These are phyloP conservation scores for Gorsachius magnificus DNA, from an alignment of 2,797 vertebrate genomes.

Conservation along the genomic window DNA sequence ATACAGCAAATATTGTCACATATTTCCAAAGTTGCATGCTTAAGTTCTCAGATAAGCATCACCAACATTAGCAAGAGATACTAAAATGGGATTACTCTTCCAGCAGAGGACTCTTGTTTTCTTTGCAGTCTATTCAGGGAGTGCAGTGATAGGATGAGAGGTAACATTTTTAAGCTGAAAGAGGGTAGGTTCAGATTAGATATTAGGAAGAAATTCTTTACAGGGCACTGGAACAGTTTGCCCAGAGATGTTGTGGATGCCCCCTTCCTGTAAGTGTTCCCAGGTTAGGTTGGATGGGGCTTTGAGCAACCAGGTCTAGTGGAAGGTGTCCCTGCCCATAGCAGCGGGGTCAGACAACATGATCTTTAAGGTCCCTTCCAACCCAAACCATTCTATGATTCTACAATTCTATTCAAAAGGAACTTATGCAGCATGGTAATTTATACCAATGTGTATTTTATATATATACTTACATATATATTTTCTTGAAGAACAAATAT, in stretches of 20 bases:
- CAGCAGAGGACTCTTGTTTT: background rate
- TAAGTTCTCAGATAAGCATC: background rate
- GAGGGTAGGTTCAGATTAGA: background rate
- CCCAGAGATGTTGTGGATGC: background rate
- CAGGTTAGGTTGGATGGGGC: background rate
- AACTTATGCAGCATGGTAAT: background rate
- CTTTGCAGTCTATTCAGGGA: background rate
- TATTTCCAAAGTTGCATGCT: background rate
- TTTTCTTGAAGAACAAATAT: background rate
- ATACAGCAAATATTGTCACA: background rate
- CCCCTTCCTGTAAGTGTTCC: background rate
- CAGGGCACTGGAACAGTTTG: background rate
- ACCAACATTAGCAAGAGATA: background rate
- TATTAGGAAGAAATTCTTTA: background rate
- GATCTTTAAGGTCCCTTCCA: background rate
- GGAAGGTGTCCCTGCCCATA: background rate
- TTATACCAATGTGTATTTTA: background rate
- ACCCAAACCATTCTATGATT: background rate
- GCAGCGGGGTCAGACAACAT: background rate
- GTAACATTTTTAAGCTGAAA: background rate
- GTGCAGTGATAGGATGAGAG: background rate
- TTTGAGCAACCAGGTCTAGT: background rate
- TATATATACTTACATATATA: no score
- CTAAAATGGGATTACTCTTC: background rate
- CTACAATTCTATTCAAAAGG: background rate